These are phyloP conservation scores for Empis livida DNA, from an alignment of 2,888 invertebrate genomes.

Conservation along the genomic window DNA sequence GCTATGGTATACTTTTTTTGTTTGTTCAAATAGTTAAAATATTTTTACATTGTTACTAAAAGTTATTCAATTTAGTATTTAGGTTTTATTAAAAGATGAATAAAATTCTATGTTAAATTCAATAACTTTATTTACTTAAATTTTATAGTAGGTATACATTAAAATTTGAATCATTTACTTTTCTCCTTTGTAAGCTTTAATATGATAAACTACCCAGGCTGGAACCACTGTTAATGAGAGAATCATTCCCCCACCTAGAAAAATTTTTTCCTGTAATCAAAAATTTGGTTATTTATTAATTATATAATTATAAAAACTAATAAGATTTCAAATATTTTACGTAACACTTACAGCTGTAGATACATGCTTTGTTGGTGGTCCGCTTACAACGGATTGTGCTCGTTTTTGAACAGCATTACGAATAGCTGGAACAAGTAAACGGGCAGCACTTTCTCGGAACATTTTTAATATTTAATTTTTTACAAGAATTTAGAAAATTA, in stretches of 20 bases:
- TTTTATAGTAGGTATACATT: too few relatives aligned
- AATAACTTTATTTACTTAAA: too few relatives aligned
- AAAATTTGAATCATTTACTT: constrained; percentile 16
- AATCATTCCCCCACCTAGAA: constrained; percentile 27
- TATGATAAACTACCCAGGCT: constrained; percentile 29
- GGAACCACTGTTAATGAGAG: constrained; percentile 21
- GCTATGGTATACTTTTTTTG: too few relatives aligned
- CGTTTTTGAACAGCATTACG: constrained; percentile 28
- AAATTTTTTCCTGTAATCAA: constrained; percentile 26
- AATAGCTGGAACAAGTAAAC: constrained; percentile 27
- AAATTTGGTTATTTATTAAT: background rate
- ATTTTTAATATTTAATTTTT: constrained; percentile 15
- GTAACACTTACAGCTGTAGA: constrained; percentile 32
- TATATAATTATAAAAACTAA: too few relatives aligned
- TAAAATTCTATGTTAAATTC: too few relatives aligned
- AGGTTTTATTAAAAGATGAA: too few relatives aligned
- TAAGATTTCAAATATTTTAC: constrained; percentile 21
- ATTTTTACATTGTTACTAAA: too few relatives aligned
- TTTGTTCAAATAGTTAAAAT: too few relatives aligned
- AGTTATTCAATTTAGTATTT: too few relatives aligned
- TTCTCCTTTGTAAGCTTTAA: constrained; percentile 26
- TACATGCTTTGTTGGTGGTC: constrained; percentile 28
- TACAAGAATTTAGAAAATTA: too few relatives aligned
- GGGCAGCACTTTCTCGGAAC: constrained; percentile 27
- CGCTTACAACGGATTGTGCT: constrained; percentile 28